These are phyloP conservation scores for Oncopeltus fasciatus DNA, from an alignment of 1,140 invertebrate species.

Conservation along the genomic window DNA sequence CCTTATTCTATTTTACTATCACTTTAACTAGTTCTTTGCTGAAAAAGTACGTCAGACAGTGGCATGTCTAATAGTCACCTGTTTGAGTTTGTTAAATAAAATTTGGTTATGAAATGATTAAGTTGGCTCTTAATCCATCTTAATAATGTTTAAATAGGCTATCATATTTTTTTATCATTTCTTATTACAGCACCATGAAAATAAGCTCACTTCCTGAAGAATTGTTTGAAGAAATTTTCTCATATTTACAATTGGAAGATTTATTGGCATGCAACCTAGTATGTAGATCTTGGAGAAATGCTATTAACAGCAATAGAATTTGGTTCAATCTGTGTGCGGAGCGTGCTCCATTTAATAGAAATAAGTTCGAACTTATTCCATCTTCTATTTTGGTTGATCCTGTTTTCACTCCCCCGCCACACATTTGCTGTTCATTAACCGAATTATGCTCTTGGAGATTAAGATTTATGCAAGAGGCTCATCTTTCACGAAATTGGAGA, in stretches of 20 bases:
- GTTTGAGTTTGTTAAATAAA: too few species aligned
- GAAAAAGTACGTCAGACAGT: too few species aligned
- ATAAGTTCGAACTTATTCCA: slow-evolving; percentile 9
- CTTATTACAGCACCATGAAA: too few species aligned
- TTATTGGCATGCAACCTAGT: slow-evolving; percentile 16
- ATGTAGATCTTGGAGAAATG: slow-evolving; percentile 16
- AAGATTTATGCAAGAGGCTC: slow-evolving; percentile 18
- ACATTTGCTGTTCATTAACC: background rate
- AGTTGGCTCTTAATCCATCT: too few species aligned
- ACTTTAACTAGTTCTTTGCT: too few species aligned
- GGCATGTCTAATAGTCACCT: too few species aligned
- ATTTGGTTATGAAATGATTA: too few species aligned
- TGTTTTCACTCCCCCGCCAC: background rate
- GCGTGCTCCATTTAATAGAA: slow-evolving; percentile 6
- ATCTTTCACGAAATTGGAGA: slow-evolving; percentile 16
- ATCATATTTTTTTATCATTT: too few species aligned
- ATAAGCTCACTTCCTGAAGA: slow-evolving; percentile 16
- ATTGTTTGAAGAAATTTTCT: slow-evolving; percentile 15
- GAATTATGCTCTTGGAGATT: slow-evolving; percentile 17
- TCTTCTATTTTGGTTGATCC: background rate
- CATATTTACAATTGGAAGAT: slow-evolving; percentile 13
- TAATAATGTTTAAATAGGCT: too few species aligned
- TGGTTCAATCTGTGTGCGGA: slow-evolving; percentile 16
- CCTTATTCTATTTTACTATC: too few species aligned
- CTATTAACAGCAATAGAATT: slow-evolving; percentile 18